Base-by-base conservation (phyloP, 2,797 vertebrate species). In the Lagodon rhomboides region DNA sequence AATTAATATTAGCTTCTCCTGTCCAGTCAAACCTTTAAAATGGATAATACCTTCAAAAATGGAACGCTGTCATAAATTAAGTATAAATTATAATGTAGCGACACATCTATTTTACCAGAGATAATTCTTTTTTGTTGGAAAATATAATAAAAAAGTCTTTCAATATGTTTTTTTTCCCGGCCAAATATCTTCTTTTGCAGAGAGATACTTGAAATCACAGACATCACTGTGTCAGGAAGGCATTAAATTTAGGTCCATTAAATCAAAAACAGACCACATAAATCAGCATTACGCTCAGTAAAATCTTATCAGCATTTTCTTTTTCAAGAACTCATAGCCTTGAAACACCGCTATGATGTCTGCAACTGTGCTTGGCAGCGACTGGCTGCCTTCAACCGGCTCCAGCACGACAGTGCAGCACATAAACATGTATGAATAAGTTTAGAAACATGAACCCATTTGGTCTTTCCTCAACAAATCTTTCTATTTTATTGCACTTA, bases 401-500 rank as follows among this genome's bases (percentile, higher is more conserved):
- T 93, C 81, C 85, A 80, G 59, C 73, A 64, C 18, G 10, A 88
- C 56, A 64, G 61, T 58, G 17, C 70, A 72, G 73, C 63, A 69
- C 64, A 78, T 54, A 67, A 75, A 87, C 75, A 75, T 66, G 75
- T 53, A 80, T 54, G 66, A 82, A 75, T 46, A 72, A 65, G 49
- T 88, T 73, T 50, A 58, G 68, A 80, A 85, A 85, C 79, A 79
- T 79, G 43, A 89, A 84, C 43, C 69, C 58, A 71, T 79, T 71
- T 65, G 53, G 54, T 65, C 58, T 17, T 43, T 68, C 12, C 67
- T 80, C 74, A 64, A 66, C 73, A 79, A 64, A 68, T 84, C 47
- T 76, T 54, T 69, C 56, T 61, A 61, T 84, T 86, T 83, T 81
- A 77, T 73, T 89, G 77, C 65, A 81, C 81, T 83, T 78, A 85